Conservation (phyloP, 1,140 invertebrate genomes). For the Procambarus virginalis region DNA sequence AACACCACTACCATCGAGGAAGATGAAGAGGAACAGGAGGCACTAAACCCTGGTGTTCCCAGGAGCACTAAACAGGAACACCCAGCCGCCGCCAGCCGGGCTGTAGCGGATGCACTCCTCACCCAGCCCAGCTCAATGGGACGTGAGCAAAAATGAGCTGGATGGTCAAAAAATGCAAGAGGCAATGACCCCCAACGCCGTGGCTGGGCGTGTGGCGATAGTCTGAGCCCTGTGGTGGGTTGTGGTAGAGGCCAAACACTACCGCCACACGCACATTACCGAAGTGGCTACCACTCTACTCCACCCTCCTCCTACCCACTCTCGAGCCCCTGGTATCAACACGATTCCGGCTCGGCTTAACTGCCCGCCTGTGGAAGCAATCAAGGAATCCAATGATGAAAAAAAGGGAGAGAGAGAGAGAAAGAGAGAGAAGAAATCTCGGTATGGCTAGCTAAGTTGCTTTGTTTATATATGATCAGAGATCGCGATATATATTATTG, state of each 20-base stretch:
- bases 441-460: background rate
- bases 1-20: too few species aligned
- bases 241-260: background rate
- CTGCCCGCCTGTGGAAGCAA: constrained; percentile 47
- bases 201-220: background rate
- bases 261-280: background rate
- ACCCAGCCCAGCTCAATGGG: constrained; percentile 36
- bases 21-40: too few species aligned
- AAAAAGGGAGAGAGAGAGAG: background rate
- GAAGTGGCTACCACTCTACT: background rate
- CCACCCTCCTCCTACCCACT: too few species aligned
- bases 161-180: constrained; percentile 39
- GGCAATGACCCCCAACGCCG: constrained; percentile 9
- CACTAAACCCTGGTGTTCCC: too few species aligned
- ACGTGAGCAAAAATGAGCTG: constrained; percentile 37
- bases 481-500: too few species aligned
- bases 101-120: constrained; percentile 18
- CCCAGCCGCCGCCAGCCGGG: background rate
- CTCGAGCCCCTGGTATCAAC: background rate
- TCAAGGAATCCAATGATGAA: constrained; percentile 53
- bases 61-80: too few species aligned
- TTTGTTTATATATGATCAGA: background rate
- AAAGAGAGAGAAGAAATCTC: background rate
- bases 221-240: background rate
- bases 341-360: constrained; percentile 37